Conservation (phyloP, 2,113 vertebrate species). For the Lipophrys pholis region DNA sequence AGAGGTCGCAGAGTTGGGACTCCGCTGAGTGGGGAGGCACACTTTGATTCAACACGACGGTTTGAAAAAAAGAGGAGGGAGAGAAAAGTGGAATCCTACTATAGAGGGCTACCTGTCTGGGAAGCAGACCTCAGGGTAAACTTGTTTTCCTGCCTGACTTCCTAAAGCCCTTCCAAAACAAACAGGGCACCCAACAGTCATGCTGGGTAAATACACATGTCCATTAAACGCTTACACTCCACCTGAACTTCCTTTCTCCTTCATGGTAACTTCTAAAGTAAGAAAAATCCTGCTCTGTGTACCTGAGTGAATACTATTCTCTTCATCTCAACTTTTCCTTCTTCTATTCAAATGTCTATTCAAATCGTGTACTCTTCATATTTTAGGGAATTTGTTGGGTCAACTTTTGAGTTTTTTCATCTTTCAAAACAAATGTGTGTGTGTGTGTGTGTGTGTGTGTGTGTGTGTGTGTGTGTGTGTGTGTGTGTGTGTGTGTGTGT, state of each 20-base stretch:
- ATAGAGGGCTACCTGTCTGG: constrained; percentile 81
- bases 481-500: no score
- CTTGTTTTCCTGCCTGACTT: constrained; percentile 83
- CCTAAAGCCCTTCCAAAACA: constrained; percentile 82
- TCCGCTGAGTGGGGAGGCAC: constrained; percentile 63
- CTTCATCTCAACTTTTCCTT: constrained; percentile 16
- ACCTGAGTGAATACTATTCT: constrained; percentile 27
- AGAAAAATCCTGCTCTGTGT: constrained; percentile 59
- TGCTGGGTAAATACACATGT: constrained; percentile 81
- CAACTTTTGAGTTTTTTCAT: no score
- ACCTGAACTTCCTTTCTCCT: constrained; percentile 71
- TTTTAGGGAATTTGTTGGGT: no score
- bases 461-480: no score
- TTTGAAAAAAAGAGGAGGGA: no score
- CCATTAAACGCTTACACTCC: constrained; percentile 76
- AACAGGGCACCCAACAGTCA: constrained; percentile 78
- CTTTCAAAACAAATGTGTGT: no score
- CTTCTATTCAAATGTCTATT: no score
- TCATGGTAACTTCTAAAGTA: constrained; percentile 65
- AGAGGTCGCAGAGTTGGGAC: constrained; percentile 63
- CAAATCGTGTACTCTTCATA: no score
- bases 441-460: no score
- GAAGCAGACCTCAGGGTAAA: constrained; percentile 78
- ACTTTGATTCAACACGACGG: constrained; percentile 62
- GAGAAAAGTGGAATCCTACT: constrained; percentile 61